Percentiles rank a stretch among this genome's conserved stretches.
Conservation (phyloP, 2,797 vertebrate species). For the Heteromormyrus szaboi region DNA sequence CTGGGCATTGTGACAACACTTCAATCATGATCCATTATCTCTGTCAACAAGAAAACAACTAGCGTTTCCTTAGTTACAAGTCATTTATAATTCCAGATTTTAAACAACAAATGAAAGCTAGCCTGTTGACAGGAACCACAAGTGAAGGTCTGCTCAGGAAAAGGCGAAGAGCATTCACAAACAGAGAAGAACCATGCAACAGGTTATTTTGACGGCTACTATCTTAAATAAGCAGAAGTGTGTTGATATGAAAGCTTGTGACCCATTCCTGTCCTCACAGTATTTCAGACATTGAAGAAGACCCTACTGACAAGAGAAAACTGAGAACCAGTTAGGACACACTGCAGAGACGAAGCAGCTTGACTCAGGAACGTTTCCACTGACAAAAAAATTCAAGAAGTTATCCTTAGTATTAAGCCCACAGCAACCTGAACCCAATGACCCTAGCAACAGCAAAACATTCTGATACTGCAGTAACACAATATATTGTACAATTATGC, state of each 20-base stretch:
- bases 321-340: neutral
- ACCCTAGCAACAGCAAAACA: neutral
- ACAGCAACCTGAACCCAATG: neutral
- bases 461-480: neutral
- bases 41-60: neutral
- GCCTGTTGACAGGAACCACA: neutral
- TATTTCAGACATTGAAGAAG: neutral
- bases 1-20: neutral
- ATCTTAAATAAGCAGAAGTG: neutral
- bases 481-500: neutral
- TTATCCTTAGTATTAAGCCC: neutral
- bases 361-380: neutral
- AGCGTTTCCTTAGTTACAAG: neutral
- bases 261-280: neutral
- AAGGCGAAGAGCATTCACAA: neutral
- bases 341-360: neutral
- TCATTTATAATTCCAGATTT: neutral
- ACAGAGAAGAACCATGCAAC: neutral
- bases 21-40: neutral
- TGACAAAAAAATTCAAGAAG: neutral
- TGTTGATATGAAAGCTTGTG: neutral
- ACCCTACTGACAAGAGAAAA: neutral
- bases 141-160: neutral
- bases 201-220: neutral
- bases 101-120: neutral